phyloP scores from a whole-genome alignment of 2,888 invertebrate species.

The Germaria angustata region DNA sequence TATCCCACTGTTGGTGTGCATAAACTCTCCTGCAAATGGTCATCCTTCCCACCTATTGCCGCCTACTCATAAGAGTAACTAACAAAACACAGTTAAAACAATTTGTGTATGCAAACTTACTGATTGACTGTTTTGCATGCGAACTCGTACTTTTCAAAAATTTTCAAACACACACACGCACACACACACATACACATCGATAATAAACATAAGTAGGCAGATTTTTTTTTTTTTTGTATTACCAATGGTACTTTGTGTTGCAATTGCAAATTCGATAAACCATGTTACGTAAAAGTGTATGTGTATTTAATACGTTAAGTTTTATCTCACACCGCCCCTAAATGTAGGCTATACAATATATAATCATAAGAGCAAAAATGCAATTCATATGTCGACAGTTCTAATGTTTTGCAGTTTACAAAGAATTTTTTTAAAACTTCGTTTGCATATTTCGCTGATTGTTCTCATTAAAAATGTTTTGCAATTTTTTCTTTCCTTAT shows the following conservation, averaged over 20 bases:
- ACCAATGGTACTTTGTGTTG: slow-evolving; percentile 45
- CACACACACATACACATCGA: slow-evolving; percentile 31
- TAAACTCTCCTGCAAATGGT: neutral
- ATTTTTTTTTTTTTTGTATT: slow-evolving; percentile 40
- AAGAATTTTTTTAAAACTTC: neutral
- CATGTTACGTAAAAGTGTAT: neutral
- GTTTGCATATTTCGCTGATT: neutral
- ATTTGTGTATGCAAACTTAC: neutral
- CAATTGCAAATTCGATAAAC: slow-evolving; percentile 1
- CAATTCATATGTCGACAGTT: slow-evolving; percentile 43
- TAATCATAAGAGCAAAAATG: slow-evolving; percentile 7
- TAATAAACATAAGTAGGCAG: slow-evolving; percentile 44
- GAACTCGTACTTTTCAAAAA: slow-evolving; percentile 32
- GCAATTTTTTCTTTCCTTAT: slow-evolving; percentile 9
- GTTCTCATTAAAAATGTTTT: neutral
- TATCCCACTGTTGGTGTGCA: neutral
- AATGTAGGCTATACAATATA: slow-evolving; percentile 60
- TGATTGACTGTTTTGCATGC: neutral
- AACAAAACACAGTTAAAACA: slow-evolving; percentile 13
- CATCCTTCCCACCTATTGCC: neutral
- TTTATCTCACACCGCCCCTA: slow-evolving; percentile 39
- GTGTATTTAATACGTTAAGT: slow-evolving; percentile 14
- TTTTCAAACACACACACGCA: slow-evolving; percentile 45
- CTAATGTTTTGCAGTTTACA: neutral
- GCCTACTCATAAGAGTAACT: neutral